Conservation (phyloP, 1,140 invertebrate species). For the Monochamus saltuarius region DNA sequence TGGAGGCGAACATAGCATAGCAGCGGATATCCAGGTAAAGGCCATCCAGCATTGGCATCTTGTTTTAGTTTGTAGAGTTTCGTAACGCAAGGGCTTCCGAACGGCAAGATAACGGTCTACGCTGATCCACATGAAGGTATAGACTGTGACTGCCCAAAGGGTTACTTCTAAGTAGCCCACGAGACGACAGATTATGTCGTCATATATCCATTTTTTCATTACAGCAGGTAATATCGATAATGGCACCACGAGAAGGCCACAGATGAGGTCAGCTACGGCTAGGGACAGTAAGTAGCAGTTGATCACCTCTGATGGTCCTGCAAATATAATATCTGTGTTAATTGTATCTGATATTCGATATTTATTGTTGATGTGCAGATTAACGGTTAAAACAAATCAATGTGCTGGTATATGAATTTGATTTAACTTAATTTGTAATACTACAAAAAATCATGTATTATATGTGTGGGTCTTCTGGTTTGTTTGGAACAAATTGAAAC, state of each 20-base stretch:
- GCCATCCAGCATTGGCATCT: conserved; percentile 95
- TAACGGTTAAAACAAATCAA: too few relatives aligned
- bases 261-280: conserved; percentile 87
- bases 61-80: conserved; percentile 87
- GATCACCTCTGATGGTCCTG: conserved; percentile 88
- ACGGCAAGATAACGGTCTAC: conserved; percentile 91
- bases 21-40: conserved; percentile 94
- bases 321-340: too few relatives aligned
- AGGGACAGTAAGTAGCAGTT: conserved; percentile 91
- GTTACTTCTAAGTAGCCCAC: conserved; percentile 90
- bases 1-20: conserved; percentile 91
- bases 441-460: too few relatives aligned
- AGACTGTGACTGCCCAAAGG: conserved; percentile 87
- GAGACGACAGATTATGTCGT: conserved; percentile 80
- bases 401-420: too few relatives aligned
- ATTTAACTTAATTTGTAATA: too few relatives aligned
- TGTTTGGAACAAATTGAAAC: too few relatives aligned
- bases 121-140: conserved; percentile 96
- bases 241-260: conserved; percentile 86
- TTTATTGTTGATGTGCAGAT: too few relatives aligned
- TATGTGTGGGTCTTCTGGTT: too few relatives aligned
- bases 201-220: conserved; percentile 77
- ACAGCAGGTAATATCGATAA: conserved; percentile 89
- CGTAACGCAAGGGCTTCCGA: conserved; percentile 91
- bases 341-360: too few relatives aligned